Conservation (phyloP, 1,140 invertebrate genomes). For the Plectus sambesii region DNA sequence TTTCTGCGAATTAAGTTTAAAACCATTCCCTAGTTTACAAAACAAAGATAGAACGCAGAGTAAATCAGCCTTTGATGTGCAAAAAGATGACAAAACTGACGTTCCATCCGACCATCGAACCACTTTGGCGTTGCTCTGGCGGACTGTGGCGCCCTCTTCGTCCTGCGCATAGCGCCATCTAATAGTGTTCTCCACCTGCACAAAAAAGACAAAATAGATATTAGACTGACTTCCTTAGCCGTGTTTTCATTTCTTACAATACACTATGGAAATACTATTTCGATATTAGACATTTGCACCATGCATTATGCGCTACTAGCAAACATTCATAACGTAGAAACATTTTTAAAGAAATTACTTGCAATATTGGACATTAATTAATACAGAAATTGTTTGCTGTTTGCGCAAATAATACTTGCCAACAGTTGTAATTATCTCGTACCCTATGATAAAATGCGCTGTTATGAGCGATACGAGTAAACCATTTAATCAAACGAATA, state of each 20-base stretch:
- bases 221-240: neutral
- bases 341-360: neutral
- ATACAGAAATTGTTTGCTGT: no score
- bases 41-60: no score
- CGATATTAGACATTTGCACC: no score
- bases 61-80: neutral
- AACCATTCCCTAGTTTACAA: no score
- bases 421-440: slow-evolving; percentile 33
- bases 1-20: neutral
- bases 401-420: slow-evolving; percentile 7
- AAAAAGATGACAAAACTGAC: slow-evolving; percentile 38
- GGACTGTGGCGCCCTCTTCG: slow-evolving; percentile 66
- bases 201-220: neutral
- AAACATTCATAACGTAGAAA: slow-evolving; percentile 31
- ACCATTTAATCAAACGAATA: no score
- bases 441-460: no score
- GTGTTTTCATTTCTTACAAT: neutral
- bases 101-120: slow-evolving; percentile 91
- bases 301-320: slow-evolving; percentile 6
- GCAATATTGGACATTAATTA: slow-evolving; percentile 57
- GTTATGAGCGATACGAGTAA: no score
- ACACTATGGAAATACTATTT: no score
- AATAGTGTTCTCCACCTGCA: slow-evolving; percentile 83
- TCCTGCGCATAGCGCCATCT: slow-evolving; percentile 79
- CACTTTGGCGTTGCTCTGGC: slow-evolving; percentile 87